Evolutionary conservation across 2,113 vertebrate species (phyloP).

Genomic region (Oophaga pumilio): DNA sequence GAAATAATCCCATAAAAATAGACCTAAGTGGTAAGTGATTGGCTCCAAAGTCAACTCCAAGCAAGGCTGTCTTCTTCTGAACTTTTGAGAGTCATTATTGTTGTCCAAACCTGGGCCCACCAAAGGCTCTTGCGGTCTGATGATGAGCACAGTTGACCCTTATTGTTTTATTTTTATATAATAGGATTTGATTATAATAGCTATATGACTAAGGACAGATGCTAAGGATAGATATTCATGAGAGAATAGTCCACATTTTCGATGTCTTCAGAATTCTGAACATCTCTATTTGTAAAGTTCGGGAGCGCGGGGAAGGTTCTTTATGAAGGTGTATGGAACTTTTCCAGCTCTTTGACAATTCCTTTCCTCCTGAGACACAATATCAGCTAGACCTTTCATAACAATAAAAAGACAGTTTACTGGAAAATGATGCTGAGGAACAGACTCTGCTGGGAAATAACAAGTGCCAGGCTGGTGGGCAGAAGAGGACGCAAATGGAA

Average conservation of each 20-base stretch:
- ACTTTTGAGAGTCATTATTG: too few relatives aligned
- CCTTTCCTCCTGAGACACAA: constrained; percentile 32
- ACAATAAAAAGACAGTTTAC: constrained; percentile 57
- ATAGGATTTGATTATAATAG: not conserved
- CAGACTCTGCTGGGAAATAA: constrained; percentile 52
- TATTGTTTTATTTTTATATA: not conserved
- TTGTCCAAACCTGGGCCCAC: not conserved
- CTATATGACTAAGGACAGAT: not conserved
- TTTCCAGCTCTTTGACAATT: constrained; percentile 15
- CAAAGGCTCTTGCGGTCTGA: not conserved
- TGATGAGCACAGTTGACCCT: not conserved
- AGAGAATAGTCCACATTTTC: not conserved
- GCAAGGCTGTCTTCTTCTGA: too few relatives aligned
- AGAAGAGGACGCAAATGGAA: constrained; percentile 48
- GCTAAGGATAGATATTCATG: not conserved
- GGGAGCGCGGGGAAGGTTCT: not conserved
- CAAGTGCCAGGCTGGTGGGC: constrained; percentile 53
- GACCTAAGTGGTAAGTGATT: not conserved
- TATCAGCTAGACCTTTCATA: constrained; percentile 44
- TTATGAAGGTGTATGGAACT: constrained; percentile 22
- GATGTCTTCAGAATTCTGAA: not conserved
- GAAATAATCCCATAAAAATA: not conserved
- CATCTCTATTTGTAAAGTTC: not conserved
- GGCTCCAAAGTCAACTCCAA: not conserved
- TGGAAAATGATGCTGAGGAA: constrained; percentile 53